Base-by-base conservation (phyloP, 2,113 vertebrate species). In the Pomatorhinus ruficollis region DNA sequence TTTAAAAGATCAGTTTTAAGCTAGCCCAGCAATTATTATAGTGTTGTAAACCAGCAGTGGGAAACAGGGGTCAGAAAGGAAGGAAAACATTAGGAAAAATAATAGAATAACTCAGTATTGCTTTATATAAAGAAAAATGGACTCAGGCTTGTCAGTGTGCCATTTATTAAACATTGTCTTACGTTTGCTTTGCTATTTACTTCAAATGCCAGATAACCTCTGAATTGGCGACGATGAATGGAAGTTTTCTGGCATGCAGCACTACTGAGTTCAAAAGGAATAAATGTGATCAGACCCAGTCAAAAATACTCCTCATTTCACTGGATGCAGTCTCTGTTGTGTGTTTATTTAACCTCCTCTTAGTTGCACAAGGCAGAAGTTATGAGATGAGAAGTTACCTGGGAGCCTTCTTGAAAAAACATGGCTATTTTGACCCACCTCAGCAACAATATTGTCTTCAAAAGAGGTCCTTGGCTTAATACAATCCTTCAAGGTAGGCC, bases 161-260 rank as follows among this genome's bases (percentile, higher is more conserved):
- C 80, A 83, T 90, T 89, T 95, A 95, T 95, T 93, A 96, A 94
- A 86, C 83, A 76, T 57, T 90, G 50, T 93, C 57, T 86, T 93
- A 75, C 80, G 94, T 89, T 93, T 91, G 52, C 92, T 93, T 90
- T 90, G 49, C 63, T 92, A 27, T 93, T 96, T 89, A 75, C 45
- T 95, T 93, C 68, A 93, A 84, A 94, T 94, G 88, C 80, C 87
- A 91, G 61, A 81, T 74, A 96, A 90, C 60, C 61, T 75, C 72
- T 90, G 83, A 90, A 81, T 3, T 93, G 95, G 85, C n/a, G 0
- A 28, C 0, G 0, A 77, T 94, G 92, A 96, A 95, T 95, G 74
- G 88, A 92, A 96, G n/a, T 87, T 87, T 93, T 94, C 83, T 95
- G 90, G 88, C 85, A 78, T 6, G 28, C 22, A 92, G 30, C 49